Conservation (phyloP, 1,140 invertebrate genomes). For the Melipona quadrifasciata region DNA sequence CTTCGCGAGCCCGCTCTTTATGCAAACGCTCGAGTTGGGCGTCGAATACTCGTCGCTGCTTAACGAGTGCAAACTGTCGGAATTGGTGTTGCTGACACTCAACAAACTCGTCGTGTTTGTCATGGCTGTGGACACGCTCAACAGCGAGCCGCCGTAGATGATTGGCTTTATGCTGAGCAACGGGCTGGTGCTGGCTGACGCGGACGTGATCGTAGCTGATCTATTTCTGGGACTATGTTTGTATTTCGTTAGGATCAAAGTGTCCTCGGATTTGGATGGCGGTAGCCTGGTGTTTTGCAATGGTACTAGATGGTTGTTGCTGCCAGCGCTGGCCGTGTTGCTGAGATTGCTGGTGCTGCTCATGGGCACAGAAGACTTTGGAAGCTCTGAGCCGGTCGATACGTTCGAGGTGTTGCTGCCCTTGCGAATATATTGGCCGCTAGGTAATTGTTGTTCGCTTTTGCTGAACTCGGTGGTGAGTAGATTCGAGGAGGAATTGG, state of each 20-base stretch:
- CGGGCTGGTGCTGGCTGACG: conserved; percentile 86
- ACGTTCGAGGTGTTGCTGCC: conserved; percentile 75
- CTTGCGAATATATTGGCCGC: conserved; percentile 73
- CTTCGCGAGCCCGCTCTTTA: conserved; percentile 58
- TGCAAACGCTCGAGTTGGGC: conserved; percentile 62
- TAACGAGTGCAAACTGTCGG: conserved; percentile 83
- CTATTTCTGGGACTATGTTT: conserved; percentile 83
- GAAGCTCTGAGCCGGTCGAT: conserved; percentile 72
- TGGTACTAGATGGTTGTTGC: conserved; percentile 71
- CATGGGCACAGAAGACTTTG: conserved; percentile 59
- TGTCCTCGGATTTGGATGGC: conserved; percentile 90
- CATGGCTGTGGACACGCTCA: conserved; percentile 72
- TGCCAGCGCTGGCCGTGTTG: conserved; percentile 77
- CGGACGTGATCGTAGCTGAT: conserved; percentile 82
- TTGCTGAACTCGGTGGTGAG: conserved; percentile 90
- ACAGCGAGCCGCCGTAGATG: conserved; percentile 80
- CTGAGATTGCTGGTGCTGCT: conserved; percentile 57
- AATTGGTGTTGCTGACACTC: conserved; percentile 80
- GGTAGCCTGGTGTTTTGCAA: conserved; percentile 82
- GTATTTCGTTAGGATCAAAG: conserved; percentile 83
- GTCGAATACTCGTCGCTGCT: conserved; percentile 81
- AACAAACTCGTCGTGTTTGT: conserved; percentile 84
- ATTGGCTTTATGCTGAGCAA: conserved; percentile 84
- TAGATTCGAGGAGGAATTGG: conserved; percentile 80
- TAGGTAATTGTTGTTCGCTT: conserved; percentile 89